phyloP scores from a whole-genome alignment of 2,888 invertebrate genomes.

The Hemaris fuciformis region DNA sequence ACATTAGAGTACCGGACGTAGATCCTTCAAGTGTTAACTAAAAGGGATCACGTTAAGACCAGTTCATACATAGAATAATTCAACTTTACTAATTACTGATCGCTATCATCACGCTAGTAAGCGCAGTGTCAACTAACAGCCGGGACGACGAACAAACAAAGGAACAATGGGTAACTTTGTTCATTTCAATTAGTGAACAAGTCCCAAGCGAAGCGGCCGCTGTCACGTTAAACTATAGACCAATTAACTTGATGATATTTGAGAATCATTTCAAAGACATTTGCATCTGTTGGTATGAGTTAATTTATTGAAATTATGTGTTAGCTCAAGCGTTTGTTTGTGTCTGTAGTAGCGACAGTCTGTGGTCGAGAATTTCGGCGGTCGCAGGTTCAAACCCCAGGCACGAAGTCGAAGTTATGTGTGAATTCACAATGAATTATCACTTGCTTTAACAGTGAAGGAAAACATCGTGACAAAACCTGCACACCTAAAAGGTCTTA shows the following conservation, averaged over 20 bases:
- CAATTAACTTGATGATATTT: slow-evolving; percentile 10
- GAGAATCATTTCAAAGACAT: slow-evolving; percentile 4
- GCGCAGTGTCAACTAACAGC: slow-evolving; percentile 9
- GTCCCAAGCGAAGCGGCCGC: slow-evolving; percentile 10
- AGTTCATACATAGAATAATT: background rate
- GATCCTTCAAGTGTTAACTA: no score
- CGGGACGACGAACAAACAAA: slow-evolving; percentile 34
- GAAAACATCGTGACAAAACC: no score
- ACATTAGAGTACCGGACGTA: no score
- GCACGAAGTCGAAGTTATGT: no score
- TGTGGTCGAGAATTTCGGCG: no score
- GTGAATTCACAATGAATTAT: no score
- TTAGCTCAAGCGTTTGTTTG: background rate
- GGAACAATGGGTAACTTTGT: slow-evolving; percentile 44
- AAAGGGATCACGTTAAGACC: no score
- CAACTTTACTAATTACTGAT: slow-evolving; percentile 9
- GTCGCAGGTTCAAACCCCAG: no score
- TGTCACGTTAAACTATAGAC: slow-evolving; percentile 9
- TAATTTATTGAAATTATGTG: background rate
- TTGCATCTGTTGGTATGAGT: background rate
- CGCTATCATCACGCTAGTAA: slow-evolving; percentile 2
- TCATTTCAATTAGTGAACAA: slow-evolving; percentile 46
- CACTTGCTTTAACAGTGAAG: no score
- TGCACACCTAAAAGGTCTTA: no score
- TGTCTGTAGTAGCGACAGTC: background rate